phyloP scores from a whole-genome alignment of 2,888 invertebrate species.

The Lacanobia oleracea region DNA sequence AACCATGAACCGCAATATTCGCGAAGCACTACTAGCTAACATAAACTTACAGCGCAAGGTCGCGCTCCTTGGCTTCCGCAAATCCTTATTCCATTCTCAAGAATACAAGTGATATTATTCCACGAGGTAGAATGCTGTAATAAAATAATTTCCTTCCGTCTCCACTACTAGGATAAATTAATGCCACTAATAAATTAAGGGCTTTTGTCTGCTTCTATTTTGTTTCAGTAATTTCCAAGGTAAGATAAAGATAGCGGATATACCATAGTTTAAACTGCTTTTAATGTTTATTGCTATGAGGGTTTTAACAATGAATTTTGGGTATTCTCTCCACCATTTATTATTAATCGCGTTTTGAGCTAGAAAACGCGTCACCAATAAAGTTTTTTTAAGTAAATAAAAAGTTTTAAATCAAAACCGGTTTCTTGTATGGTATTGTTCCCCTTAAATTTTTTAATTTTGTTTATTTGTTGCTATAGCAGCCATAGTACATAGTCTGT shows the following conservation, averaged over 20 bases:
- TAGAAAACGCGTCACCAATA: no score
- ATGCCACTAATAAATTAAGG: constrained; percentile 77
- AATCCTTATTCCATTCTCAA: constrained; percentile 35
- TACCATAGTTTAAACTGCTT: constrained; percentile 53
- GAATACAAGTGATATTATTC: constrained; percentile 53
- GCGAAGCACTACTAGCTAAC: neutral
- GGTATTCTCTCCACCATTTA: neutral
- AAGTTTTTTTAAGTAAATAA: no score
- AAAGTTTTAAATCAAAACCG: no score
- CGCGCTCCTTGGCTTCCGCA: constrained; percentile 1
- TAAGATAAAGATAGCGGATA: constrained; percentile 64
- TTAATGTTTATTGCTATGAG: constrained; percentile 30
- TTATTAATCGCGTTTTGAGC: no score
- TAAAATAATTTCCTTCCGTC: constrained; percentile 68
- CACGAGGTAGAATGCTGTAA: constrained; percentile 36
- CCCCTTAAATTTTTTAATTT: no score
- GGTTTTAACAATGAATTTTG: constrained; percentile 4
- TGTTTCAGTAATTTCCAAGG: constrained; percentile 74
- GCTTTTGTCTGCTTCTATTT: constrained; percentile 78
- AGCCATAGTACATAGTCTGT: no score
- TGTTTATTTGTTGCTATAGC: no score
- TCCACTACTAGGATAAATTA: constrained; percentile 77
- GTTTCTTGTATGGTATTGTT: no score
- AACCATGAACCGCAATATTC: neutral
- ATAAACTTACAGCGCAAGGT: constrained; percentile 13